Evolutionary conservation across 2,113 vertebrate species (phyloP).

Genomic region (Brachionichthys hirsutus): DNA sequence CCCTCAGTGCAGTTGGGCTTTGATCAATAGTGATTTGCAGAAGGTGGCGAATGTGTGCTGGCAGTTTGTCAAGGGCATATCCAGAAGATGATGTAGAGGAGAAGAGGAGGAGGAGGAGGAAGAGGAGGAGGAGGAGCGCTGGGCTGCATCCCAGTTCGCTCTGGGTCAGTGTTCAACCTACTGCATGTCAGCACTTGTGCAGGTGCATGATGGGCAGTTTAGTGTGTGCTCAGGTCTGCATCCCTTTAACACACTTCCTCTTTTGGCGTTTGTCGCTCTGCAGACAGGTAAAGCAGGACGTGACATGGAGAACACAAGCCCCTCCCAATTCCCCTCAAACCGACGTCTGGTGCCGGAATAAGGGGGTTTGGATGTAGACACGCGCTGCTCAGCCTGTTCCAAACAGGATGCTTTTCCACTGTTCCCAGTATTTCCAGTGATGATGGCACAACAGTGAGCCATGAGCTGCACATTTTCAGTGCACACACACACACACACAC

Average conservation of each 20-base stretch:
- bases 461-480: constrained; percentile 28
- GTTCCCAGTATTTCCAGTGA: constrained; percentile 23
- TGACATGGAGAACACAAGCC: constrained; percentile 21
- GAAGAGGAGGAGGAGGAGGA: constrained; percentile 21
- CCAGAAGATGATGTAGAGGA: constrained; percentile 55
- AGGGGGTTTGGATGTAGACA: constrained; percentile 3
- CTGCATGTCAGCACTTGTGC: constrained; percentile 47
- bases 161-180: constrained; percentile 47
- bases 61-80: constrained; percentile 70
- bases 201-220: constrained; percentile 44
- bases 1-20: constrained; percentile 35
- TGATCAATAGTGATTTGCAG: constrained; percentile 56
- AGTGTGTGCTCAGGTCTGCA: constrained; percentile 1
- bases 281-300: constrained; percentile 24
- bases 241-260: neutral
- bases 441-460: constrained; percentile 11
- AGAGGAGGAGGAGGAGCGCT: constrained; percentile 23
- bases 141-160: constrained; percentile 49
- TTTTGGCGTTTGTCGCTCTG: constrained; percentile 14
- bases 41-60: constrained; percentile 36
- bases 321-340: constrained; percentile 38
- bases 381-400: neutral
- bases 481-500: constrained; percentile 10
- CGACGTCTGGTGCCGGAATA: constrained; percentile 44
- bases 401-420: constrained; percentile 29